Conservation (phyloP, 2,797 vertebrate genomes). For the Pseudocheirus occidentalis region DNA sequence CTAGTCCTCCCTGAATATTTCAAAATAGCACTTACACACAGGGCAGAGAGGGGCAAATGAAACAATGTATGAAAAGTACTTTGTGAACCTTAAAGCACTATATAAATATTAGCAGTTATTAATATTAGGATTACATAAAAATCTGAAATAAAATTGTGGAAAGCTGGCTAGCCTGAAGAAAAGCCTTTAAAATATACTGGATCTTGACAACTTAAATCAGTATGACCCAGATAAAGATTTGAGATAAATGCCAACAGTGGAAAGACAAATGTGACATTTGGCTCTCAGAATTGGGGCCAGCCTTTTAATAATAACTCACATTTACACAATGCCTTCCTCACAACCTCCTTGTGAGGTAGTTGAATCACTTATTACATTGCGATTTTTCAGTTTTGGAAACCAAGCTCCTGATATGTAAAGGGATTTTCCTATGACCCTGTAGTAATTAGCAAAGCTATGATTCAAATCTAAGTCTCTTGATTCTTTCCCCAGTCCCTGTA, state of each 20-base stretch:
- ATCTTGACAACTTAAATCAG: constrained; percentile 7
- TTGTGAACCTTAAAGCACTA: neutral
- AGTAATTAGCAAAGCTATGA: neutral
- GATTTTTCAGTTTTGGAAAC: neutral
- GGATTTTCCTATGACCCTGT: neutral
- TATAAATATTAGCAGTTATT: neutral
- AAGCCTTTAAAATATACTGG: neutral
- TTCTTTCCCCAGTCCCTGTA: neutral
- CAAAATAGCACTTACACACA: neutral
- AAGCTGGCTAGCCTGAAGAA: constrained; percentile 32
- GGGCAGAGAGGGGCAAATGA: neutral
- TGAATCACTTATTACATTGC: neutral
- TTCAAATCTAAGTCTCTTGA: neutral
- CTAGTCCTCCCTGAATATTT: neutral
- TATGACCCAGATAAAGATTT: neutral
- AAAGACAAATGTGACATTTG: neutral
- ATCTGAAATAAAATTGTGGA: neutral
- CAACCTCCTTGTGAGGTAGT: neutral
- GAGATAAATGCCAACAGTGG: neutral
- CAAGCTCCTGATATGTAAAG: neutral
- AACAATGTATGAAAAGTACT: neutral
- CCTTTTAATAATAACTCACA: constrained; percentile 1
- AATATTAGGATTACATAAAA: constrained; percentile 1
- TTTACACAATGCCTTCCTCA: neutral
- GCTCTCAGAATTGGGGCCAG: neutral